These are phyloP conservation scores for Drosophila pachea DNA, from an alignment of 1,140 invertebrate species.

Conservation along the genomic window DNA sequence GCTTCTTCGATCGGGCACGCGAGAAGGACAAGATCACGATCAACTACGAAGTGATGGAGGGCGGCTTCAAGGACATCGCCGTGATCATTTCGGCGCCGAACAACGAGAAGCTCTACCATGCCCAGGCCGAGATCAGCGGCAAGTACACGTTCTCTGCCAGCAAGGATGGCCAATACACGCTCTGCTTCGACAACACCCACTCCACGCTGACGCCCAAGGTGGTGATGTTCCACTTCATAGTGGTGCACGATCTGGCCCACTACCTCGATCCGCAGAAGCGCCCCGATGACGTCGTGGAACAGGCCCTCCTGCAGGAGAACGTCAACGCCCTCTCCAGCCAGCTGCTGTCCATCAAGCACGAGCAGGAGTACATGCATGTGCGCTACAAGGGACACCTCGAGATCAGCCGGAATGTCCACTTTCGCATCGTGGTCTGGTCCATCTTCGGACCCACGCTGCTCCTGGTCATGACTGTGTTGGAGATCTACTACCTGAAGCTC, in stretches of 20 bases:
- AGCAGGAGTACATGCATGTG: slow-evolving; percentile 64
- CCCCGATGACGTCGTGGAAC: slow-evolving; percentile 49
- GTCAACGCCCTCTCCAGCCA: slow-evolving; percentile 42
- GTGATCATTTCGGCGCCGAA: slow-evolving; percentile 38
- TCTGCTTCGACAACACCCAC: slow-evolving; percentile 60
- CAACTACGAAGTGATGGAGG: slow-evolving; percentile 65
- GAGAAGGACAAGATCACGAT: slow-evolving; percentile 46
- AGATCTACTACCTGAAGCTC: slow-evolving; percentile 60
- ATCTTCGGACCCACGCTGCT: slow-evolving; percentile 47
- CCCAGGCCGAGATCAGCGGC: slow-evolving; percentile 39
- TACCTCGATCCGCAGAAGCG: slow-evolving; percentile 35
- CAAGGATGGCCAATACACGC: slow-evolving; percentile 24
- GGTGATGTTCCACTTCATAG: slow-evolving; percentile 59
- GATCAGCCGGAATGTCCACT: slow-evolving; percentile 41
- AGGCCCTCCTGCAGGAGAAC: slow-evolving; percentile 30
- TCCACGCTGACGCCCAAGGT: slow-evolving; percentile 63
- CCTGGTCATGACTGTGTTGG: slow-evolving; percentile 37
- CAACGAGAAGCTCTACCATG: slow-evolving; percentile 14
- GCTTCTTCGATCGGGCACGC: slow-evolving; percentile 48
- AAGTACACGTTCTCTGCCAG: slow-evolving; percentile 50
- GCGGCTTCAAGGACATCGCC: slow-evolving; percentile 60
- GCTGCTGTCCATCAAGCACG: slow-evolving; percentile 38
- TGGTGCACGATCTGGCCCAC: slow-evolving; percentile 20
- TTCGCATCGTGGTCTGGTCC: slow-evolving; percentile 54
- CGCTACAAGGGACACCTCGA: slow-evolving; percentile 49